These are phyloP conservation scores for Ormyrus thymus DNA, from an alignment of 2,888 invertebrate species.

Conservation along the genomic window DNA sequence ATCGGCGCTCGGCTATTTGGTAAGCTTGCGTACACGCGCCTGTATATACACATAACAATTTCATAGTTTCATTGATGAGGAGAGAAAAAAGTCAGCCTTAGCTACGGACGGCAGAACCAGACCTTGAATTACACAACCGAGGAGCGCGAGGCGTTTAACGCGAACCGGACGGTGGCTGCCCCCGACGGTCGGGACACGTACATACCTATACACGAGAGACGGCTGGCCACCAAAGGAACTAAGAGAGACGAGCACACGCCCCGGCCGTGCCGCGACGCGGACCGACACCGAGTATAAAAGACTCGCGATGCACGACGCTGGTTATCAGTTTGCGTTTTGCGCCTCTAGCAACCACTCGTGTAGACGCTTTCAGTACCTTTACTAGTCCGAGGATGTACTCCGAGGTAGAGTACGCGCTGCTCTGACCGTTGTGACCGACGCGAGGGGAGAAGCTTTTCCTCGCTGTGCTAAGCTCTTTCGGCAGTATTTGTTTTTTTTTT, in stretches of 20 bases:
- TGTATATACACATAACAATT: slow-evolving; percentile 25
- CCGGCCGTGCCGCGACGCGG: slow-evolving; percentile 8
- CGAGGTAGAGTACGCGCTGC: slow-evolving; percentile 30
- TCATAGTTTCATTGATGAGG: slow-evolving; percentile 60
- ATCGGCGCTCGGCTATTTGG: slow-evolving; percentile 53
- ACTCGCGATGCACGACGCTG: slow-evolving; percentile 53
- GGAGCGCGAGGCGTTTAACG: slow-evolving; percentile 35
- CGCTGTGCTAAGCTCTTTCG: too few relatives aligned
- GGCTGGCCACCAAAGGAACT: slow-evolving; percentile 11
- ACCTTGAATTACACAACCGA: slow-evolving; percentile 70
- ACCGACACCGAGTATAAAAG: slow-evolving; percentile 58
- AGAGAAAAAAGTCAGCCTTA: slow-evolving; percentile 58
- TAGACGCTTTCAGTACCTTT: too few relatives aligned
- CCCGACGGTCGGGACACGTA: slow-evolving; percentile 10
- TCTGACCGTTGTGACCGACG: too few relatives aligned
- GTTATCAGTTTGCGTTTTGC: slow-evolving; percentile 61
- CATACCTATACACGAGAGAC: not conserved
- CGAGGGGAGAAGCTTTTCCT: not conserved
- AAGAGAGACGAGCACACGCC: slow-evolving; percentile 47
- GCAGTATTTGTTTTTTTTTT: too few relatives aligned
- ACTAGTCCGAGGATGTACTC: slow-evolving; percentile 31
- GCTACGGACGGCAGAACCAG: slow-evolving; percentile 48
- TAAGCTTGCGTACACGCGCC: slow-evolving; percentile 42
- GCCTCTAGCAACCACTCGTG: slow-evolving; percentile 12
- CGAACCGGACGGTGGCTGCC: slow-evolving; percentile 39